Conservation (phyloP, 1,140 invertebrate species). For the Orchesella cincta region DNA sequence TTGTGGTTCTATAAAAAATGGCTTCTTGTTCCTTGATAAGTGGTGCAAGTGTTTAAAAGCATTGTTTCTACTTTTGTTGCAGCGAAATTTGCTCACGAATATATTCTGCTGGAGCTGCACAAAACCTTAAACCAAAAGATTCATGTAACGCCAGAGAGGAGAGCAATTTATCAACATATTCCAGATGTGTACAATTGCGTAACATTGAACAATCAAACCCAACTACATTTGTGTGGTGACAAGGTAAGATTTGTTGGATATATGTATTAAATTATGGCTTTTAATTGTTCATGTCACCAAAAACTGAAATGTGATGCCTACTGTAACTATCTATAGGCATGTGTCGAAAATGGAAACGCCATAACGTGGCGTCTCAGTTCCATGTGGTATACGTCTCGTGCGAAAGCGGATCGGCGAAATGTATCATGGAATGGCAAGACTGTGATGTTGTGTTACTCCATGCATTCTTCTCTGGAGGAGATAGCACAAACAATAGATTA, state of each 20-base stretch:
- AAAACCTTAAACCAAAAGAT: slow-evolving; percentile 50
- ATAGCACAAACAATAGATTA: slow-evolving; percentile 61
- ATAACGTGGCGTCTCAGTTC: slow-evolving; percentile 28
- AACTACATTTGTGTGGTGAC: slow-evolving; percentile 43
- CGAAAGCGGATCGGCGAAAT: neutral
- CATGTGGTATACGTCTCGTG: slow-evolving; percentile 35
- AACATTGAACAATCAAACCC: slow-evolving; percentile 32
- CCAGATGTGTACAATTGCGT: neutral
- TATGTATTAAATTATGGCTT: too few relatives aligned
- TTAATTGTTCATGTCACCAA: too few relatives aligned
- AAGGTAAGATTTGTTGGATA: slow-evolving; percentile 39
- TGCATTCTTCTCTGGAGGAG: slow-evolving; percentile 65
- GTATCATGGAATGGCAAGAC: neutral
- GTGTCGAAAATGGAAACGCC: neutral
- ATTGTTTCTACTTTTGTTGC: slow-evolving; percentile 19
- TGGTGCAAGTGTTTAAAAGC: neutral
- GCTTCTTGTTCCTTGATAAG: neutral
- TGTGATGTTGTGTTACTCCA: slow-evolving; percentile 63
- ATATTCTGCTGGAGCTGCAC: slow-evolving; percentile 50
- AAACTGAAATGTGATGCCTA: too few relatives aligned
- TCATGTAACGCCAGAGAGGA: slow-evolving; percentile 49
- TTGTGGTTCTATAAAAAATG: neutral
- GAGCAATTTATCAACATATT: slow-evolving; percentile 37
- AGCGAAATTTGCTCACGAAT: slow-evolving; percentile 54
- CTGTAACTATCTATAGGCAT: too few relatives aligned